Conservation (phyloP, 2,888 invertebrate species). For the Oligia strigilis region DNA sequence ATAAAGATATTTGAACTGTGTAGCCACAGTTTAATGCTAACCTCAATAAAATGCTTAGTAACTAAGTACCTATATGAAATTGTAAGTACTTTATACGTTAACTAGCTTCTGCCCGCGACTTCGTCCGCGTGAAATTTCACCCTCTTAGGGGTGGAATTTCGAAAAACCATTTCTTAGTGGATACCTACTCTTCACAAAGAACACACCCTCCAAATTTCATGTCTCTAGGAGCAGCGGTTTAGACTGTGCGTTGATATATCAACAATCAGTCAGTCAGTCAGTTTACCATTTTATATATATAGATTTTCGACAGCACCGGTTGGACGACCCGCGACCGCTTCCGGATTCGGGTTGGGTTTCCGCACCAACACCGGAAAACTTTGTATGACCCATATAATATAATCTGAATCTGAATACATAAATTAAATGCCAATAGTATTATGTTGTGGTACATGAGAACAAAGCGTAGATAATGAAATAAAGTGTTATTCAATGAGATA, state of each 20-base stretch:
- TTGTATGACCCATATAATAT: slow-evolving; percentile 17
- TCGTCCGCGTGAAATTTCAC: no score
- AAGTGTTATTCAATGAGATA: background rate
- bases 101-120: no score
- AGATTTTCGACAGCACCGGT: slow-evolving; percentile 31
- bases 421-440: slow-evolving; percentile 24
- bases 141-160: no score
- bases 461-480: background rate
- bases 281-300: no score
- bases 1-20: background rate
- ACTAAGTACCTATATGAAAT: slow-evolving; percentile 6
- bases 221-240: no score
- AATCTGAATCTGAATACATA: slow-evolving; percentile 12
- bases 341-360: slow-evolving; percentile 26
- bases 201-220: no score
- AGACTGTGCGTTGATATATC: no score
- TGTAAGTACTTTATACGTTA: slow-evolving; percentile 13
- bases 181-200: no score
- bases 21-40: background rate
- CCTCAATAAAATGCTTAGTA: background rate
- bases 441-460: background rate
- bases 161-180: no score
- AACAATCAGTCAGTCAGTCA: no score
- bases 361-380: slow-evolving; percentile 32
- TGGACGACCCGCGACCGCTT: slow-evolving; percentile 6